Evolutionary conservation across 1,140 invertebrate genomes (phyloP).

Genomic region (Papilio aristodemus): DNA sequence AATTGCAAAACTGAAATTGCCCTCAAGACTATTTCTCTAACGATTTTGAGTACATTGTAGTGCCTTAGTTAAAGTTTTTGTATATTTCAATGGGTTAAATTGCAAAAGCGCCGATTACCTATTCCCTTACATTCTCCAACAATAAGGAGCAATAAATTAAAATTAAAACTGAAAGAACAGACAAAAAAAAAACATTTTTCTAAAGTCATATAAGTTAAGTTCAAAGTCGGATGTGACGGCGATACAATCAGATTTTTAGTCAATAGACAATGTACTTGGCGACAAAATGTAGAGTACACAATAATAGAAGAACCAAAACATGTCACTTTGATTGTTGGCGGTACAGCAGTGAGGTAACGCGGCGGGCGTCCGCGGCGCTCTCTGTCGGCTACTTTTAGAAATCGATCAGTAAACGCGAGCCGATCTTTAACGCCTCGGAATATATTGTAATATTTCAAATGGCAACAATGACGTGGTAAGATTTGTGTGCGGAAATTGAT

Average conservation of each 20-base stretch:
- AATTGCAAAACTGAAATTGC: no score
- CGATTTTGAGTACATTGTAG: no score
- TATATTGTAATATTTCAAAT: conserved; percentile 68
- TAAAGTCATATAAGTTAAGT: not conserved
- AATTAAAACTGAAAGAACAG: not conserved
- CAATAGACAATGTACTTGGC: conserved; percentile 57
- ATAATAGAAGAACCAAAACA: conserved; percentile 68
- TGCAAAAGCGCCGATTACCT: not conserved
- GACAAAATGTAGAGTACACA: conserved; percentile 60
- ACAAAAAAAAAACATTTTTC: not conserved
- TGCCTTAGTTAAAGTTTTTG: no score
- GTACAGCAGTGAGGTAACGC: conserved; percentile 67
- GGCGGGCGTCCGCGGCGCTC: conserved; percentile 53
- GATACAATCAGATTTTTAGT: conserved; percentile 26
- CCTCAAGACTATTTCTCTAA: no score
- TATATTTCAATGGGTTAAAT: not conserved
- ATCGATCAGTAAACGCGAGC: conserved; percentile 45
- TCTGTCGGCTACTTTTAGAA: conserved; percentile 59
- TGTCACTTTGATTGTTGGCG: conserved; percentile 67
- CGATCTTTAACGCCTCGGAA: conserved; percentile 55
- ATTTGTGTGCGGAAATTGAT: conserved; percentile 79
- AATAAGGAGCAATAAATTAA: not conserved
- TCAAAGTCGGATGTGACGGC: conserved; percentile 17
- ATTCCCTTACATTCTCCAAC: not conserved
- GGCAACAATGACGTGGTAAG: conserved; percentile 69